Percentiles rank a stretch among this genome's conserved stretches.
These are phyloP conservation scores for Amiota minor DNA, from an alignment of 2,888 invertebrate genomes.

Conservation along the genomic window DNA sequence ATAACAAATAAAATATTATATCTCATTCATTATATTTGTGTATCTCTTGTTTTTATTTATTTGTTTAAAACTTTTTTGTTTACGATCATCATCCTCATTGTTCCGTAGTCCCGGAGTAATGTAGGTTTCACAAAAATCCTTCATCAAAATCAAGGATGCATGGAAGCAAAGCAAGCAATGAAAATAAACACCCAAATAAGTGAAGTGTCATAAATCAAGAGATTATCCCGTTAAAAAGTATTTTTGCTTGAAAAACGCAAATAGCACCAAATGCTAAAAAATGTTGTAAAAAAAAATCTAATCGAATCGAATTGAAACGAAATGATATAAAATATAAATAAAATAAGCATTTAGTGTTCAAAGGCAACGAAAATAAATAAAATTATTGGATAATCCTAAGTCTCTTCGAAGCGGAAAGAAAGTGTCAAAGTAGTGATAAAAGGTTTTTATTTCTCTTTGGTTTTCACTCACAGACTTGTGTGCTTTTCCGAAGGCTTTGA, in stretches of 20 bases:
- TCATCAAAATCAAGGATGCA: conserved; percentile 46
- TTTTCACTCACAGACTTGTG: conserved; percentile 11
- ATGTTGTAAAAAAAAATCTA: background rate
- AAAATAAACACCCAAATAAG: conserved; percentile 25
- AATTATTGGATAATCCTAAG: background rate
- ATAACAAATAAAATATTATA: background rate
- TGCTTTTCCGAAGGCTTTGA: conserved; percentile 8
- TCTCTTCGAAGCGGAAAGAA: conserved; percentile 23
- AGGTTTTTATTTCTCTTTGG: background rate
- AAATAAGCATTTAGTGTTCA: too few species aligned
- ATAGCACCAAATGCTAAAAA: conserved; percentile 35
- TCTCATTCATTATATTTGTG: conserved; percentile 2
- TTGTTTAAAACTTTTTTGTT: background rate
- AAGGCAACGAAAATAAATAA: conserved; percentile 34
- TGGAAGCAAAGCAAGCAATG: too few species aligned
- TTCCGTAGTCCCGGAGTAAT: background rate
- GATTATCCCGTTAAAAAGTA: conserved; percentile 66
- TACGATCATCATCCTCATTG: background rate
- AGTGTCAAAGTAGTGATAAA: conserved; percentile 2
- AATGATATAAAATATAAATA: conserved; percentile 5
- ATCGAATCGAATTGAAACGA: conserved; percentile 2
- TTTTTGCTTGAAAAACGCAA: conserved; percentile 47
- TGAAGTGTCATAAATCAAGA: conserved; percentile 64
- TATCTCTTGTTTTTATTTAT: background rate
- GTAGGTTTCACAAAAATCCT: conserved; percentile 43